These are phyloP conservation scores for Drosophila ambigua DNA, from an alignment of 1,140 invertebrate species.

Conservation along the genomic window DNA sequence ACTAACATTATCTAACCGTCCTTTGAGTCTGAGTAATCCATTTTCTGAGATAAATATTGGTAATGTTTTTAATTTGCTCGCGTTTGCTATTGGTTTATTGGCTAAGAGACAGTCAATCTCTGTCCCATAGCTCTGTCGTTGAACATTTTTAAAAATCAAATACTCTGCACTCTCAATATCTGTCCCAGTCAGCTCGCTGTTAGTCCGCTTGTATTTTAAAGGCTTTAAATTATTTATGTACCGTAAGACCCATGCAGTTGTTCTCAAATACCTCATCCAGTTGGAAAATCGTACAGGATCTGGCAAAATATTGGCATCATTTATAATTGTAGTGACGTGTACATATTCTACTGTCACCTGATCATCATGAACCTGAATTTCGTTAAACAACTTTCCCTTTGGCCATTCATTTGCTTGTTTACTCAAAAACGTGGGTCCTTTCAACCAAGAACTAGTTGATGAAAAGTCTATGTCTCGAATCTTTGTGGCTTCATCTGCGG, in stretches of 20 bases:
- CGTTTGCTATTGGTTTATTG: background rate
- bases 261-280: slow-evolving; percentile 23
- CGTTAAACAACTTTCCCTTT: background rate
- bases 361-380: slow-evolving; percentile 3
- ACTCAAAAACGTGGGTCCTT: background rate
- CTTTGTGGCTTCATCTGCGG: slow-evolving; percentile 66
- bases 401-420: slow-evolving; percentile 1
- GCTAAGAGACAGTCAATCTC: slow-evolving; percentile 1
- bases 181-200: background rate
- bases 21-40: background rate
- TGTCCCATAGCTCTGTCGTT: background rate
- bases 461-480: slow-evolving; percentile 8
- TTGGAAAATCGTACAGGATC: slow-evolving; percentile 7
- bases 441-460: background rate
- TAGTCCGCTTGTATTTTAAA: background rate
- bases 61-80: no score
- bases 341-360: slow-evolving; percentile 5
- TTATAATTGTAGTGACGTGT: background rate
- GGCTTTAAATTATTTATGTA: background rate
- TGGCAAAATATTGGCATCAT: slow-evolving; percentile 1
- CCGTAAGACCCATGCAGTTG: slow-evolving; percentile 6
- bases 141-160: slow-evolving; percentile 12
- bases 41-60: no score
- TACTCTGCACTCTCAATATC: slow-evolving; percentile 21
- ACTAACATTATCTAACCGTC: slow-evolving; percentile 13